Base-by-base conservation (phyloP, 2,888 invertebrate genomes). In the Rotaria macrura region DNA sequence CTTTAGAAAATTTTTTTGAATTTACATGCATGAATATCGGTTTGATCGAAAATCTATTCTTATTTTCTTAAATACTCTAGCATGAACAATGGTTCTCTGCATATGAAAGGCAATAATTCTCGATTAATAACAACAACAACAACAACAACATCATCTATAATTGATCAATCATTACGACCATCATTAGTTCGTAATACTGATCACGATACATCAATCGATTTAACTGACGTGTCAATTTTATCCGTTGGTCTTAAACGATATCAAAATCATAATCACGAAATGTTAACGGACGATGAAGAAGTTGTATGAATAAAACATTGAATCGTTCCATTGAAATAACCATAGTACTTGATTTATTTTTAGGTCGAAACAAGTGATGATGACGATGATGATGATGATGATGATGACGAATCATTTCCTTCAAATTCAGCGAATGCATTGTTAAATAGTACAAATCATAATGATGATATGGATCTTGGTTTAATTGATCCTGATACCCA, bases 191-290 rank as follows among this genome's bases (percentile, higher is more conserved):
- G 34, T 17, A 65, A 34, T 38, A 34, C 65, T 9, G 34, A 65
- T 65, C 65, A 65, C 34, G 65, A 65, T 65, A 65, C 65, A 34
- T 34, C 65, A 65, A 17, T 65, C 17, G 65, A 65, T 65, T 65
- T 65, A 65, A 65, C 65, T 65, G 65, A 65, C 65, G 65, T 65
- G 34, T 65, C 65, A 65, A 65, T 65, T 20, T 34, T 65, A 65
- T 65, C 65, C 4, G 65, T 65, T 65, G 65, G 65, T 65, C 65
- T 65, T 34, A 65, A 34, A 65, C 65, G 65, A 34, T 65, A 20
- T 65, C 65, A 29, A 34, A 34, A 65, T 65, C 65, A 65, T 20
- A 34, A 65, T 65, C 65, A 65, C 65, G 65, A 34, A 29, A 65
- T 65, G 65, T 34, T 65, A 34, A 65, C 65, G 20, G 65, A 65